These are phyloP conservation scores for Drosophila punjabiensis DNA, from an alignment of 1,140 invertebrate species.

Conservation along the genomic window DNA sequence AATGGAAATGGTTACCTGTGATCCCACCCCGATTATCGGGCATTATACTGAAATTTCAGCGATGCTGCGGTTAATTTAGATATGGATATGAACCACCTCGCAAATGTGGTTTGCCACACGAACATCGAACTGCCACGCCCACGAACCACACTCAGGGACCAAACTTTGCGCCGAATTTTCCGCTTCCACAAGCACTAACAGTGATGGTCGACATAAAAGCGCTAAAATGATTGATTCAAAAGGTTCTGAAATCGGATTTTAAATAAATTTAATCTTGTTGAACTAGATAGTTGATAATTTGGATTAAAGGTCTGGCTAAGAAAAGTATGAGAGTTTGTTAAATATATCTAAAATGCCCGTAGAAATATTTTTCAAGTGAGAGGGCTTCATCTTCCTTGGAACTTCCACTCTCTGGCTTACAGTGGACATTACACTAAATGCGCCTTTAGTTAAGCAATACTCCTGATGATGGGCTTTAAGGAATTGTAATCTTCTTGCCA, in stretches of 20 bases:
- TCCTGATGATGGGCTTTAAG: too few species aligned
- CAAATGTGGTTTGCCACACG: constrained; percentile 51
- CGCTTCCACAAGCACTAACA: constrained; percentile 1
- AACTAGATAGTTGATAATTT: not conserved
- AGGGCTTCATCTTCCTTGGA: too few species aligned
- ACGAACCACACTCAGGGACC: not conserved
- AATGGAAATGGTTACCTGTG: constrained; percentile 15
- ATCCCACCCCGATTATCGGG: constrained; percentile 20
- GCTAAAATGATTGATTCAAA: not conserved
- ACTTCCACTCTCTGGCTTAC: not conserved
- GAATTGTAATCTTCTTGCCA: not conserved
- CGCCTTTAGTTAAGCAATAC: too few species aligned
- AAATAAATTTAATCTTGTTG: not conserved
- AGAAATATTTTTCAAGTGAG: not conserved
- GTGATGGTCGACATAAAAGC: not conserved
- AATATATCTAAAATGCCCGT: too few species aligned
- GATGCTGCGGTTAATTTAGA: constrained; percentile 68
- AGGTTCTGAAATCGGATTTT: too few species aligned
- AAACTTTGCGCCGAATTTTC: not conserved
- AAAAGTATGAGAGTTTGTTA: not conserved
- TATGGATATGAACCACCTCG: constrained; percentile 54
- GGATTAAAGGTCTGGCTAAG: not conserved
- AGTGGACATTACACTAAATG: not conserved
- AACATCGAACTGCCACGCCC: not conserved
- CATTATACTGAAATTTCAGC: constrained; percentile 39